Base-by-base conservation (phyloP, 2,888 invertebrate genomes). In the Physocephala rufipes region DNA sequence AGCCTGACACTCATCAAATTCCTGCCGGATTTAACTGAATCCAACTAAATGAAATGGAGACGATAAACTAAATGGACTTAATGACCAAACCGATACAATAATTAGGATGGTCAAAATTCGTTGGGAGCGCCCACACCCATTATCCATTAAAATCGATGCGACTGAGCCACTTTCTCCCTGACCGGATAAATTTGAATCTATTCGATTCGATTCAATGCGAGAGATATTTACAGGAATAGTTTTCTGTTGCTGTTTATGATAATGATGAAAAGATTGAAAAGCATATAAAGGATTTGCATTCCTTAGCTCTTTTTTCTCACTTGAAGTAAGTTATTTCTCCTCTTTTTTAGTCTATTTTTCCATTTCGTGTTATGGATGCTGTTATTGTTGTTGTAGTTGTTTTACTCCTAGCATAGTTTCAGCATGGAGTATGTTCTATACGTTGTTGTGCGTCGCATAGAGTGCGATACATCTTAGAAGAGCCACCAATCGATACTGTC, bases 381-480 rank as follows among this genome's bases (percentile, higher is more conserved):
- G 67, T 64, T 67, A 62, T 65, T 71, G 71, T 49, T 71, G 67
- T 47, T 49, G 47, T 43, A 30, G 21, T 28, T 65, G 58, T 58
- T n/a, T 19, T n/a, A n/a, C n/a, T 21, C 21, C 9, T 21, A 9
- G 9, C 2, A 26, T 49, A 15, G 43, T 62, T 63, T 36, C 51
- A 53, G 51, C 43, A 67, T 67, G 45, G 13, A 24, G 26, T 58
- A 55, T 36, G n/a, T 4, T 36, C 26, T 24, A 55, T 53, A 30
- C 49, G 19, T 13, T 12, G 13, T 55, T 9, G 66, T 12, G 1
- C 12, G n/a, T 12, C 55, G 43, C 7, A 16, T 30, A 26, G 61
- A 65, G 51, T 45, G 45, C 59, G 67, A 68, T 64, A 76, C 78
- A 36, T 36, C 36, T 36, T 36, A 4, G 36, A 4, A 36, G 9